Evolutionary conservation across 1,140 invertebrate genomes (phyloP).

Genomic region (Copidosoma floridanum): DNA sequence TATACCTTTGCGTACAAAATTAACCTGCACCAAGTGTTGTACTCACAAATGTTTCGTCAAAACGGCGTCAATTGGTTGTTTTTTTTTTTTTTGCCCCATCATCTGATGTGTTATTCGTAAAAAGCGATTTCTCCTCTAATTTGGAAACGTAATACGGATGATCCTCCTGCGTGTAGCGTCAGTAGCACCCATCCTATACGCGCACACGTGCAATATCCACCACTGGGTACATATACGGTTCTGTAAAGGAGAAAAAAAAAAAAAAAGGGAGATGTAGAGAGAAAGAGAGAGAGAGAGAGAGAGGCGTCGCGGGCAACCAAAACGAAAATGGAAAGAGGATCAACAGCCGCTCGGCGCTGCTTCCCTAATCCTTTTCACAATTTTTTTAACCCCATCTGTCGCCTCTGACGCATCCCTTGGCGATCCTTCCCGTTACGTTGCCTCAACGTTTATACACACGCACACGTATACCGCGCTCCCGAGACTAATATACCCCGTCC

Average conservation of each 20-base stretch:
- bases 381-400: slow-evolving; percentile 59
- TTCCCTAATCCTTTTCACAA: slow-evolving; percentile 57
- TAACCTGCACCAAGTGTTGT: too few species aligned
- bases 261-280: slow-evolving; percentile 28
- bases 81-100: too few species aligned
- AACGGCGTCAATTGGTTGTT: too few species aligned
- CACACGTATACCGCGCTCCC: background rate
- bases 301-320: slow-evolving; percentile 44
- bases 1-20: too few species aligned
- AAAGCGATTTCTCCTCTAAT: slow-evolving; percentile 29
- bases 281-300: slow-evolving; percentile 14
- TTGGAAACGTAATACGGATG: slow-evolving; percentile 42
- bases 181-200: too few species aligned
- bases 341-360: slow-evolving; percentile 47
- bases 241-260: too few species aligned
- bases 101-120: too few species aligned
- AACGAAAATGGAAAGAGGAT: slow-evolving; percentile 53
- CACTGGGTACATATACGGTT: too few species aligned
- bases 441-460: slow-evolving; percentile 19
- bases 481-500: too few species aligned
- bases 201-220: too few species aligned
- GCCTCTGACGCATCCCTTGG: slow-evolving; percentile 48
- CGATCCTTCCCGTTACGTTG: slow-evolving; percentile 18
- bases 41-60: too few species aligned
- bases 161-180: slow-evolving; percentile 25